phyloP scores from a whole-genome alignment of 2,888 invertebrate genomes.

The Macrophya annulata region DNA sequence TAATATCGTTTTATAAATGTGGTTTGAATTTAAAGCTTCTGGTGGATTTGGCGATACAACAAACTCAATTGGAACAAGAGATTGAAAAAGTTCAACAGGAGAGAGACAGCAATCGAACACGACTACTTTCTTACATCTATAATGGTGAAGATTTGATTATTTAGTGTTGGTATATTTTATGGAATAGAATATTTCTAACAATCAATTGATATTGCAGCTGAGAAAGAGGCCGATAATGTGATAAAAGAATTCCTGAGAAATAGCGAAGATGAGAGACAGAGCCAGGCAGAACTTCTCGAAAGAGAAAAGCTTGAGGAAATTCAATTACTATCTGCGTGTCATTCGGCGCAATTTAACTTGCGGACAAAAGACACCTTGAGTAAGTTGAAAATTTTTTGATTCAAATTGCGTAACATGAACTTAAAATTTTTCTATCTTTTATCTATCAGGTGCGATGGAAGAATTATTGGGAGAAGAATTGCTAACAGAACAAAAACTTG shows the following conservation, averaged over 20 bases:
- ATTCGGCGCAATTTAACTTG: conserved; percentile 80
- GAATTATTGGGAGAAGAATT: conserved; percentile 86
- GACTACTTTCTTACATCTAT: conserved; percentile 73
- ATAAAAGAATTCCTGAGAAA: conserved; percentile 85
- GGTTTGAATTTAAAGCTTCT: conserved; percentile 77
- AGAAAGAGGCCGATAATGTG: conserved; percentile 85
- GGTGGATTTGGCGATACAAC: conserved; percentile 83
- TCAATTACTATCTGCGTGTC: conserved; percentile 83
- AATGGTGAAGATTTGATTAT: conserved; percentile 67
- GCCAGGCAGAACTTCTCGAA: conserved; percentile 83
- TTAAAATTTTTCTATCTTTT: conserved; percentile 48
- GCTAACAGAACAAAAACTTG: conserved; percentile 82
- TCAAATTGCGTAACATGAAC: conserved; percentile 5
- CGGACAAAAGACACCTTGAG: conserved; percentile 85
- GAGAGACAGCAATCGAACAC: conserved; percentile 81
- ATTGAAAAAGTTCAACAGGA: conserved; percentile 86
- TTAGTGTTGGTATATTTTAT: conserved; percentile 24
- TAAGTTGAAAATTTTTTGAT: conserved; percentile 65
- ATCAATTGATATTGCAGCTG: conserved; percentile 77
- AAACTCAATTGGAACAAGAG: conserved; percentile 85
- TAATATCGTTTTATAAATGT: conserved; percentile 1
- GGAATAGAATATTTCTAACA: not conserved
- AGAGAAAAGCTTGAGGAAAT: conserved; percentile 87
- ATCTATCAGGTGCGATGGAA: conserved; percentile 84
- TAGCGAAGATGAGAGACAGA: conserved; percentile 83